Evolutionary conservation across 2,113 vertebrate genomes (phyloP).

Genomic region (Acrocephalus kingi): DNA sequence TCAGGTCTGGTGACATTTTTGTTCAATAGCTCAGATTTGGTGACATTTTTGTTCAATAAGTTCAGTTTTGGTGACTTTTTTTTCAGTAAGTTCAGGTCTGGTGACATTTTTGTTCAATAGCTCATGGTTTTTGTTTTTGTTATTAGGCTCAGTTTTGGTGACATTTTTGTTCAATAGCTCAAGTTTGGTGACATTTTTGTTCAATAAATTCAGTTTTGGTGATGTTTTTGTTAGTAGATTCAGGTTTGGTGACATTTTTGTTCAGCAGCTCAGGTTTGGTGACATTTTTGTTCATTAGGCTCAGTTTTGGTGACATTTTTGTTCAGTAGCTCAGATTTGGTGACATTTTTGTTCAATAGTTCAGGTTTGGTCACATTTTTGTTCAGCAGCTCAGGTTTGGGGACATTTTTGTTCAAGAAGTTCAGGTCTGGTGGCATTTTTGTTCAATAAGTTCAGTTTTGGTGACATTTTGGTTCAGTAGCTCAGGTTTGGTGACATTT

Average conservation of each 20-base stretch:
- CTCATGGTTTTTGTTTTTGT: too few species aligned
- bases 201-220: fast-evolving
- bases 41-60: too few species aligned
- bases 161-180: fast-evolving
- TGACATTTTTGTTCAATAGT: fast-evolving
- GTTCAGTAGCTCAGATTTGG: fast-evolving
- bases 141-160: background rate
- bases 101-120: background rate
- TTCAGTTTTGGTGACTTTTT: background rate
- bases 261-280: fast-evolving
- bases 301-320: background rate
- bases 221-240: fast-evolving
- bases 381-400: fast-evolving
- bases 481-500: background rate
- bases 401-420: fast-evolving
- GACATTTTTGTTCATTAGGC: fast-evolving
- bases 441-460: fast-evolving
- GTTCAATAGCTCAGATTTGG: fast-evolving
- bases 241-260: background rate
- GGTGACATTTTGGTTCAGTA: background rate
- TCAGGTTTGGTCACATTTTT: background rate
- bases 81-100: fast-evolving
- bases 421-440: background rate
- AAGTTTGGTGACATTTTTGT: background rate
- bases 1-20: background rate